Conservation (phyloP, 1,140 invertebrate species). For the Zaprionus ornatus region DNA sequence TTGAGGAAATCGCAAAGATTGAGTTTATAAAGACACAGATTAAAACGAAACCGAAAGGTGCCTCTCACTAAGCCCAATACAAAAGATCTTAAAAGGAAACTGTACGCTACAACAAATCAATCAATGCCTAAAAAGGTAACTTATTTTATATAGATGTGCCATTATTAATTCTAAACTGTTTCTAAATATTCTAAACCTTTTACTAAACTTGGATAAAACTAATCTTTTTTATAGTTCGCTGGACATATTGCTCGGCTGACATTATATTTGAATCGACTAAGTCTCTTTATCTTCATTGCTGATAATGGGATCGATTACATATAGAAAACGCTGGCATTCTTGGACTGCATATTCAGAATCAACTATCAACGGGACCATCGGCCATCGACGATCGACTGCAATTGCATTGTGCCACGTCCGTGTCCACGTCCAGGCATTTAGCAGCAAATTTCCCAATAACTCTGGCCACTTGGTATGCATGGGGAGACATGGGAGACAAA, state of each 20-base stretch:
- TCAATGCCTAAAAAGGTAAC: not conserved
- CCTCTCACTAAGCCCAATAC: not conserved
- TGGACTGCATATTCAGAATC: constrained; percentile 7
- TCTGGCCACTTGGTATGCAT: constrained; percentile 41
- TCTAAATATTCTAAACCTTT: not conserved
- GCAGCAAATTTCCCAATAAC: constrained; percentile 43
- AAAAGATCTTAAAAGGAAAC: not conserved
- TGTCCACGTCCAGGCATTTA: constrained; percentile 14
- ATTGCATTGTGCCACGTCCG: constrained; percentile 44
- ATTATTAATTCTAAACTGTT: not conserved
- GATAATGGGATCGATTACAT: not conserved
- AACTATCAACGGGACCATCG: constrained; percentile 5
- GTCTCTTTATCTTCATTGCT: not conserved
- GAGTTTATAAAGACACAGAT: not conserved
- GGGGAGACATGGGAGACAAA: constrained; percentile 10
- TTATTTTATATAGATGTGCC: not conserved
- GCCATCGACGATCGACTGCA: constrained; percentile 13
- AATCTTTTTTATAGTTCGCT: too few relatives aligned
- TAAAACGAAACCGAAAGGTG: not conserved
- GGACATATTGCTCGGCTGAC: not conserved
- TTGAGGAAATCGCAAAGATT: not conserved
- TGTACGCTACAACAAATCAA: too few relatives aligned
- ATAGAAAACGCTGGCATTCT: not conserved
- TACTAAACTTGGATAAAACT: not conserved
- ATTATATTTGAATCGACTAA: not conserved